These are phyloP conservation scores for Brienomyrus brachyistius DNA, from an alignment of 2,113 vertebrate species.

Conservation along the genomic window DNA sequence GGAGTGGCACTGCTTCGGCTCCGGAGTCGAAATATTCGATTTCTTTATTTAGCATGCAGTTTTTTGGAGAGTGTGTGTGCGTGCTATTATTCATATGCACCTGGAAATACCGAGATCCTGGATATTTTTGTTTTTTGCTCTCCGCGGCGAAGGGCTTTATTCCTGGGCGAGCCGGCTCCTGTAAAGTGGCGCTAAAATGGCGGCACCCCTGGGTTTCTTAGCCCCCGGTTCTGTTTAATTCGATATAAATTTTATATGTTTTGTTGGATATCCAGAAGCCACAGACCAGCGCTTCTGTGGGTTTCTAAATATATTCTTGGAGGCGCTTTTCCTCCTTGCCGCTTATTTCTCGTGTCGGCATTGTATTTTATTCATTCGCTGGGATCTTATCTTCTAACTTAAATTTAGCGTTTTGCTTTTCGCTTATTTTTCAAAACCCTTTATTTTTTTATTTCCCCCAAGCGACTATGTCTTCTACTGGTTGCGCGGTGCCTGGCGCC, in stretches of 20 bases:
- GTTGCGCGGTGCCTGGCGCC: conserved; percentile 57
- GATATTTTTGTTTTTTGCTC: background rate
- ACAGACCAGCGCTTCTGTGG: background rate
- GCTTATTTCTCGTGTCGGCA: background rate
- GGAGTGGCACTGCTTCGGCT: conserved; percentile 47
- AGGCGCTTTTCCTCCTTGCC: background rate
- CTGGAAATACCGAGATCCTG: background rate
- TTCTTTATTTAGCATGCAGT: background rate
- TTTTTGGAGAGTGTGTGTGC: background rate
- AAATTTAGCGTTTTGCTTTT: background rate
- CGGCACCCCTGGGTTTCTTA: conserved; percentile 24
- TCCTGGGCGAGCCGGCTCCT: conserved; percentile 15
- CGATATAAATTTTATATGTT: background rate
- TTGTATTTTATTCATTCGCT: conserved; percentile 1
- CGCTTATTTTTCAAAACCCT: background rate
- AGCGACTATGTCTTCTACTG: conserved; percentile 64
- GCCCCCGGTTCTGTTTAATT: background rate
- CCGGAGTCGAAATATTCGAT: background rate
- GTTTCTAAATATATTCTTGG: background rate
- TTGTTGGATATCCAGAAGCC: background rate
- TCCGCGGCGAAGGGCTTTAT: background rate
- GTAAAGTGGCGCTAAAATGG: conserved; percentile 33
- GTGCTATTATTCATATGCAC: background rate
- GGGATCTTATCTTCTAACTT: background rate
- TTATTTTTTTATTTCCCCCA: conserved; percentile 11